A percentile compares a stretch with the other conserved stretches of the same genome.
phyloP scores from a whole-genome alignment of 1,140 invertebrate genomes.

The Zophobas morio region DNA sequence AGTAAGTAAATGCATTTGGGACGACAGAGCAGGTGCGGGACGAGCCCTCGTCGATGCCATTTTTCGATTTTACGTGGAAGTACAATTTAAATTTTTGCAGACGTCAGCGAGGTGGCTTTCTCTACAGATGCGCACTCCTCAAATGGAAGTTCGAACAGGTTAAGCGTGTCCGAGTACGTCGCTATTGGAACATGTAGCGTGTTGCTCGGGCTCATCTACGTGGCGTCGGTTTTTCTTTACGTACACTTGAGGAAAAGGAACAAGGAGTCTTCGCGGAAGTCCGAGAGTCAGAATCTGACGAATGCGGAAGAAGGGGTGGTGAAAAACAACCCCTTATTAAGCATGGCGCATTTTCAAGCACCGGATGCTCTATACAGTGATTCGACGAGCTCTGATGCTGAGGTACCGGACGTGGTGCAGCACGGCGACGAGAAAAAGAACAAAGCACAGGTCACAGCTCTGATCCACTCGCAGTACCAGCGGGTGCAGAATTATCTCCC shows the following conservation, averaged over 20 bases:
- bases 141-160: constrained; percentile 65
- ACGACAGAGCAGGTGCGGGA: too few species aligned
- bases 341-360: constrained; percentile 73
- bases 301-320: constrained; percentile 74
- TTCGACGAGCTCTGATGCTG: constrained; percentile 67
- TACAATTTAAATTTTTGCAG: constrained; percentile 67
- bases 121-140: constrained; percentile 76
- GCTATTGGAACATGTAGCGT: constrained; percentile 86
- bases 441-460: constrained; percentile 74
- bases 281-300: constrained; percentile 61
- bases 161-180: constrained; percentile 81
- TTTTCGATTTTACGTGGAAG: not conserved
- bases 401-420: constrained; percentile 61
- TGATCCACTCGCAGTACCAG: constrained; percentile 74
- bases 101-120: constrained; percentile 84
- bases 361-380: constrained; percentile 66
- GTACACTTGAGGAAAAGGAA: constrained; percentile 74
- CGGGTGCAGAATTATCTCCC: not conserved
- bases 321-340: constrained; percentile 83
- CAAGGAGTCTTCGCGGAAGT: constrained; percentile 62
- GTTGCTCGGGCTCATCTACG: constrained; percentile 85
- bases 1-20: constrained; percentile 71
- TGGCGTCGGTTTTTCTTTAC: constrained; percentile 86
- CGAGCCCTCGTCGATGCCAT: not conserved
- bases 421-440: constrained; percentile 60